Conservation (phyloP, 2,888 invertebrate species). For the Hymenopus coronatus region DNA sequence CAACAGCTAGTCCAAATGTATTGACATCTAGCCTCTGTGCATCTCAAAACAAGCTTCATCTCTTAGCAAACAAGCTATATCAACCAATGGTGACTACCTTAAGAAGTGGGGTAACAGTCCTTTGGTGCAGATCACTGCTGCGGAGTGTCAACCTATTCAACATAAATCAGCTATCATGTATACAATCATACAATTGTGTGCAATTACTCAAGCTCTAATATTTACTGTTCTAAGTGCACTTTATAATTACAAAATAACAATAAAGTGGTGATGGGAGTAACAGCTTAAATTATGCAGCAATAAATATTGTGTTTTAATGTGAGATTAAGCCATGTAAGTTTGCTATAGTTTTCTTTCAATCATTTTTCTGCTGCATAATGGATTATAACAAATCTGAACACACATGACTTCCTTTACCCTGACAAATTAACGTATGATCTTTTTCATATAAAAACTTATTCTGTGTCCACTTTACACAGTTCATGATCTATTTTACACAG, state of each 20-base stretch:
- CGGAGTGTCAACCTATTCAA: slow-evolving; percentile 17
- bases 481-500: too few relatives aligned
- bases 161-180: slow-evolving; percentile 5
- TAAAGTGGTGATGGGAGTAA: not conserved
- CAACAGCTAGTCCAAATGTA: not conserved
- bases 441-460: too few relatives aligned
- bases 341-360: too few relatives aligned
- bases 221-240: not conserved
- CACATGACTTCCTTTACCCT: too few relatives aligned
- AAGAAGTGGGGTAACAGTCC: slow-evolving; percentile 5
- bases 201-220: not conserved
- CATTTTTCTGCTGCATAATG: too few relatives aligned
- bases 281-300: not conserved
- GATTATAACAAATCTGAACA: too few relatives aligned
- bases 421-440: too few relatives aligned
- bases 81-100: slow-evolving; percentile 16
- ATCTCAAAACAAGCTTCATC: not conserved
- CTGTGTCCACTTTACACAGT: too few relatives aligned
- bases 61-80: not conserved
- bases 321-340: too few relatives aligned
- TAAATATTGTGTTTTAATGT: not conserved
- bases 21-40: not conserved
- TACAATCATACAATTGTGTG: not conserved
- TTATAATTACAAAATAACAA: not conserved
- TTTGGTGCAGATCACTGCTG: slow-evolving; percentile 9